Evolutionary conservation across 1,140 invertebrate genomes (phyloP).

Genomic region (Harlomillsia oculata): DNA sequence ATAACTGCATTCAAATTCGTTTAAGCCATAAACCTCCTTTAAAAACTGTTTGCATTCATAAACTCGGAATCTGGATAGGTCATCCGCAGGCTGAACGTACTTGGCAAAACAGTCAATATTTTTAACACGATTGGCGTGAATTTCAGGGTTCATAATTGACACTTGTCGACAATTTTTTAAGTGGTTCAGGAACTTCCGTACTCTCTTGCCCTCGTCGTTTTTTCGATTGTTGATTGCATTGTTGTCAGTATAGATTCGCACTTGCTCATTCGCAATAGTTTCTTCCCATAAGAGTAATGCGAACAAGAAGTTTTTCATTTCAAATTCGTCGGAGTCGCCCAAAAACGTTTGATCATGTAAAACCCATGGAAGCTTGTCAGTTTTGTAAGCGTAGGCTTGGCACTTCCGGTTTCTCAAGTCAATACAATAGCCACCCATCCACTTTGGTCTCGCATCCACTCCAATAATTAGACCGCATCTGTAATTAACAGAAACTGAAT

Average conservation of each 20-base stretch:
- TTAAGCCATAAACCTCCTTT: too few species aligned
- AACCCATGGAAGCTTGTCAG: neutral
- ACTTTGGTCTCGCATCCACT: neutral
- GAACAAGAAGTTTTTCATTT: slow-evolving; percentile 19
- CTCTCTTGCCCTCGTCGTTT: neutral
- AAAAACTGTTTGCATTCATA: too few species aligned
- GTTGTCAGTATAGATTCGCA: slow-evolving; percentile 6
- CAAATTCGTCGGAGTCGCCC: neutral
- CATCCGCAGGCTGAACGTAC: slow-evolving; percentile 14
- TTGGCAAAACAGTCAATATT: neutral
- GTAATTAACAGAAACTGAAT: too few species aligned
- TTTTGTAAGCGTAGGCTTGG: neutral
- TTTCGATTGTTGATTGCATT: neutral
- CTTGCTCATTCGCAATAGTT: neutral
- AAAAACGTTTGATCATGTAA: neutral
- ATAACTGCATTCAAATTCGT: too few species aligned
- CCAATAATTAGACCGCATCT: slow-evolving; percentile 14
- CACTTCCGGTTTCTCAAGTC: neutral
- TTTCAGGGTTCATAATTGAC: neutral
- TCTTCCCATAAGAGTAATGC: slow-evolving; percentile 7
- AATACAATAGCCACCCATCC: slow-evolving; percentile 9
- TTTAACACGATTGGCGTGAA: neutral
- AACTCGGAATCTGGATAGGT: too few species aligned
- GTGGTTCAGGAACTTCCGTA: slow-evolving; percentile 1
- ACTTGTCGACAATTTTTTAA: slow-evolving; percentile 1